Conservation (phyloP, 2,888 invertebrate genomes). For the Lathronympha strigana region DNA sequence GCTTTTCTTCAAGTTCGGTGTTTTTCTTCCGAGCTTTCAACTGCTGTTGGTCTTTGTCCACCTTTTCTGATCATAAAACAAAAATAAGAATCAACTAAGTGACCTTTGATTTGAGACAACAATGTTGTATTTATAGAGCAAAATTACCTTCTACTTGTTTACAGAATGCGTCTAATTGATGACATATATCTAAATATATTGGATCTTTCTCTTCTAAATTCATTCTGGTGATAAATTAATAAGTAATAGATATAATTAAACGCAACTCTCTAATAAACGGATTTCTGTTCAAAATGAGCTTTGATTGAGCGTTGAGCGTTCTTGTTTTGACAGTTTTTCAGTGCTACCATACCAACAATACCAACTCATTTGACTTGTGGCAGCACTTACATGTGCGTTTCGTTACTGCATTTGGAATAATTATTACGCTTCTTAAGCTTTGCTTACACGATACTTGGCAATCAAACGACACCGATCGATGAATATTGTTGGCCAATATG, state of each 20-base stretch:
- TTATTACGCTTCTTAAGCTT: background rate
- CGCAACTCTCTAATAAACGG: background rate
- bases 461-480: too few relatives aligned
- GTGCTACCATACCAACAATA: background rate
- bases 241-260: constrained; percentile 2
- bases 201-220: constrained; percentile 46
- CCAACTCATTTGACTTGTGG: background rate
- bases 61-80: constrained; percentile 59
- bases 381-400: background rate
- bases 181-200: constrained; percentile 31
- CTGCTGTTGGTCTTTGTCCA: constrained; percentile 63
- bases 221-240: constrained; percentile 48
- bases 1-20: constrained; percentile 63
- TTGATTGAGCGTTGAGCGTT: background rate
- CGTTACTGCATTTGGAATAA: background rate
- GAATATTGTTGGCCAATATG: too few relatives aligned
- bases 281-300: background rate
- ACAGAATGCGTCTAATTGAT: constrained; percentile 31
- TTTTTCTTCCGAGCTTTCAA: constrained; percentile 65
- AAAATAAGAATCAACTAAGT: constrained; percentile 10
- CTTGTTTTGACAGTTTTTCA: background rate
- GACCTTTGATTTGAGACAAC: too few relatives aligned
- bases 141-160: constrained; percentile 39
- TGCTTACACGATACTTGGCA: background rate
- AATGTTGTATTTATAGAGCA: too few relatives aligned